These are phyloP conservation scores for Hydrozoanthus gracilis DNA, from an alignment of 92 coral and sea anemone genomes.

Conservation along the genomic window DNA sequence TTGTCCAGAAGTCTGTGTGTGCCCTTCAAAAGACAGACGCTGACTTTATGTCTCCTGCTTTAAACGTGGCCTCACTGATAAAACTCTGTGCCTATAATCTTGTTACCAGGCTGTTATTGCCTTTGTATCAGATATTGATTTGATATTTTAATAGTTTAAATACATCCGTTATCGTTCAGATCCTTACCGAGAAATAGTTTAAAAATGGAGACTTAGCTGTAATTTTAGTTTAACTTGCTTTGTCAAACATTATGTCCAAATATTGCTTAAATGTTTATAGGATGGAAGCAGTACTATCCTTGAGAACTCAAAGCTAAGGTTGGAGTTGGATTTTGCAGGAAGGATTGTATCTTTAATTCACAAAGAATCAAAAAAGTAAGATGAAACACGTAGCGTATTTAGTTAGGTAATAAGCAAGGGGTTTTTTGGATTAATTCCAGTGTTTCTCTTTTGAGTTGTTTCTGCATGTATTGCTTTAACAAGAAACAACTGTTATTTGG, in stretches of 20 bases:
- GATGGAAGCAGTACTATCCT: conserved; percentile 26
- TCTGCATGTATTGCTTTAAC: too few relatives aligned
- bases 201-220: neutral
- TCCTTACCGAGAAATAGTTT: neutral
- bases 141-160: too few relatives aligned
- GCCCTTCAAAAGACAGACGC: too few relatives aligned
- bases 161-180: too few relatives aligned
- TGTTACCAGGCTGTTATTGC: neutral
- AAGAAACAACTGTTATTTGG: too few relatives aligned
- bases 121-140: neutral
- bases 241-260: neutral
- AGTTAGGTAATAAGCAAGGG: neutral
- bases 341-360: conserved; percentile 26
- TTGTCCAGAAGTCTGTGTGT: too few relatives aligned
- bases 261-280: neutral
- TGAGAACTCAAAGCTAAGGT: conserved; percentile 29
- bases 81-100: too few relatives aligned
- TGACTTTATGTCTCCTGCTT: too few relatives aligned
- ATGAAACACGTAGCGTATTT: too few relatives aligned
- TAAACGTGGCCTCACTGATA: too few relatives aligned
- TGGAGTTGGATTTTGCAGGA: conserved; percentile 34
- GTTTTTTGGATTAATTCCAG: neutral
- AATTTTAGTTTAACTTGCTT: neutral
- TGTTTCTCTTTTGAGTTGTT: too few relatives aligned
- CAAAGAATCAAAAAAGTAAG: conserved; percentile 42